Evolutionary conservation across 2,888 invertebrate species (phyloP).

Genomic region (Stegophylla sp.): DNA sequence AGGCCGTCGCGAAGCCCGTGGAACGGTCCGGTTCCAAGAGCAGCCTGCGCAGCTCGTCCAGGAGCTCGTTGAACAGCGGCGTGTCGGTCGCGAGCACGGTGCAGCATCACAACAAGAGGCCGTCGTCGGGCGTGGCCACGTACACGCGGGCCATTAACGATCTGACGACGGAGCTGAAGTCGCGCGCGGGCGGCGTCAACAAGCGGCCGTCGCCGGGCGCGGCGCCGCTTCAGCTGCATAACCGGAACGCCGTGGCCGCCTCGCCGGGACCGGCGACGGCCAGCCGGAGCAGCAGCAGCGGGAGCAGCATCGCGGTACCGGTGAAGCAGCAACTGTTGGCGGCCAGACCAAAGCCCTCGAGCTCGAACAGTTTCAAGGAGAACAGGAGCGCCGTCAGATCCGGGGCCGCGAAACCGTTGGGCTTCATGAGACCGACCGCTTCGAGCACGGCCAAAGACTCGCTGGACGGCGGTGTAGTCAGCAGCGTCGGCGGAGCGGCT

Average conservation of each 20-base stretch:
- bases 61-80: conserved; percentile 82
- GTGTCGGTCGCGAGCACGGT: conserved; percentile 77
- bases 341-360: conserved; percentile 62
- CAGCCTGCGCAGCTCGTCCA: conserved; percentile 77
- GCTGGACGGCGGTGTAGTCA: conserved; percentile 62
- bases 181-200: conserved; percentile 62
- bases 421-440: conserved; percentile 87
- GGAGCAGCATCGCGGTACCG: conserved; percentile 64
- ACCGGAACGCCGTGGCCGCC: conserved; percentile 64
- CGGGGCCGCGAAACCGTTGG: conserved; percentile 66
- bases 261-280: conserved; percentile 67
- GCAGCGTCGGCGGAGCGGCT: conserved; percentile 59
- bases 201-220: conserved; percentile 39
- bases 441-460: conserved; percentile 78
- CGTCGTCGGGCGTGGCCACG: conserved; percentile 64
- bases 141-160: conserved; percentile 68
- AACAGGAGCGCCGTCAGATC: conserved; percentile 65
- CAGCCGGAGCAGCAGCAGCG: conserved; percentile 67
- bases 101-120: conserved; percentile 65
- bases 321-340: conserved; percentile 61
- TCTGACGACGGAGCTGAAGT: conserved; percentile 65
- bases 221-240: conserved; percentile 46
- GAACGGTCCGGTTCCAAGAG: conserved; percentile 81
- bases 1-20: conserved; percentile 66
- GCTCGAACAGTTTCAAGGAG: conserved; percentile 67